Conservation (phyloP, 1,140 invertebrate genomes). For the Harpegnathos saltator region DNA sequence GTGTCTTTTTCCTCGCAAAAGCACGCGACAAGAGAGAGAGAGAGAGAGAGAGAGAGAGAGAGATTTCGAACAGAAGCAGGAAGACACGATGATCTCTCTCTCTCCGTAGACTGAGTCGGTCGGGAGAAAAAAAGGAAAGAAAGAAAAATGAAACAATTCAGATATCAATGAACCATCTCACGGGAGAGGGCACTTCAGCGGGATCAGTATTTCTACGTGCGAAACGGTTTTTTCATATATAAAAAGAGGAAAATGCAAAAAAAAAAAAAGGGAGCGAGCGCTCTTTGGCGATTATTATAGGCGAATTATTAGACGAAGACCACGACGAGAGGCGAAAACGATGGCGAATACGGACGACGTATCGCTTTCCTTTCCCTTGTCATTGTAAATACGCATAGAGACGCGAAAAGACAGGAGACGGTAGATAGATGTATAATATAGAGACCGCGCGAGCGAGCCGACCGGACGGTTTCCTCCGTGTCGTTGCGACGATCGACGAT, state of each 20-base stretch:
- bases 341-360: slow-evolving; percentile 48
- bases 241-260: slow-evolving; percentile 39
- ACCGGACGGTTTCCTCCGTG: slow-evolving; percentile 57
- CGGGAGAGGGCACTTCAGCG: slow-evolving; percentile 49
- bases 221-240: slow-evolving; percentile 72
- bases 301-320: neutral
- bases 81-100: too few relatives aligned
- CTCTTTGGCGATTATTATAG: slow-evolving; percentile 1
- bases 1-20: too few relatives aligned
- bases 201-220: slow-evolving; percentile 72
- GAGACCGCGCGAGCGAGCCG: slow-evolving; percentile 50
- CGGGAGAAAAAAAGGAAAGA: too few relatives aligned
- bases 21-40: too few relatives aligned
- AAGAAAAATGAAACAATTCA: too few relatives aligned
- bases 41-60: too few relatives aligned
- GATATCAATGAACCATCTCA: slow-evolving; percentile 45
- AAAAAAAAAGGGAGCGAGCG: slow-evolving; percentile 30
- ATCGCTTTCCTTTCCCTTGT: slow-evolving; percentile 74
- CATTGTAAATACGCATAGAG: slow-evolving; percentile 77
- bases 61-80: too few relatives aligned
- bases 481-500: slow-evolving; percentile 58
- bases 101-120: too few relatives aligned
- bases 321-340: slow-evolving; percentile 52
- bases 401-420: slow-evolving; percentile 41
- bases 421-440: slow-evolving; percentile 65